Evolutionary conservation across 2,797 vertebrate species (phyloP).

Genomic region (Petrocephalus schoutedeni): DNA sequence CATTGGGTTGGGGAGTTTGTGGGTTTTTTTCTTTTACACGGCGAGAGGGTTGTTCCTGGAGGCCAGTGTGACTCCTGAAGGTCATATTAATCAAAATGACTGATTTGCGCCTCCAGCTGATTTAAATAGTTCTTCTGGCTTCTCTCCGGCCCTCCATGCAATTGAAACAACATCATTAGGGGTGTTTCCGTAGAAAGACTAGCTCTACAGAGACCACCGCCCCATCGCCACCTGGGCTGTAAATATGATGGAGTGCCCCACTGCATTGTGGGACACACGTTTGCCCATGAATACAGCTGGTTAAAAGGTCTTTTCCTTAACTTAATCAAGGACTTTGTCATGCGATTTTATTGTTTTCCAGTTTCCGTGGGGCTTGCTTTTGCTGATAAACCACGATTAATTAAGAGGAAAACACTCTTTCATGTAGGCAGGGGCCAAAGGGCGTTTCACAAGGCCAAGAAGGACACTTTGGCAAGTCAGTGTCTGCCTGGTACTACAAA

Average conservation of each 20-base stretch:
- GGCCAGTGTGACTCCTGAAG: background rate
- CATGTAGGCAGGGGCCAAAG: background rate
- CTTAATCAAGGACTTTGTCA: background rate
- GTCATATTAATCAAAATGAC: background rate
- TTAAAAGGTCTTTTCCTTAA: background rate
- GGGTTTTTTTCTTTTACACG: background rate
- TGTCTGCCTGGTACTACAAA: background rate
- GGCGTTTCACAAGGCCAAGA: background rate
- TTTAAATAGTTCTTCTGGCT: background rate
- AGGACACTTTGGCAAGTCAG: background rate
- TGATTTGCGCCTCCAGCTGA: background rate
- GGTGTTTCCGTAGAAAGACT: conserved; percentile 29
- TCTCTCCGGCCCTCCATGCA: background rate
- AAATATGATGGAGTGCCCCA: conserved; percentile 23
- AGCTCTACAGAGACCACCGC: background rate
- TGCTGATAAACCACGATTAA: background rate
- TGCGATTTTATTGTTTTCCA: background rate
- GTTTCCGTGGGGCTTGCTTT: background rate
- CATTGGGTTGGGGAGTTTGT: background rate
- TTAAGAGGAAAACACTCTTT: background rate
- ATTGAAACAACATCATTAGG: background rate
- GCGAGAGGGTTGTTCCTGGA: background rate
- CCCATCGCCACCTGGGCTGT: background rate
- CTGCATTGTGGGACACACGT: conserved; percentile 27
- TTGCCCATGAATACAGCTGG: background rate